Base-by-base conservation (phyloP, 2,113 vertebrate species). In the Neodontobutis hainanensis region DNA sequence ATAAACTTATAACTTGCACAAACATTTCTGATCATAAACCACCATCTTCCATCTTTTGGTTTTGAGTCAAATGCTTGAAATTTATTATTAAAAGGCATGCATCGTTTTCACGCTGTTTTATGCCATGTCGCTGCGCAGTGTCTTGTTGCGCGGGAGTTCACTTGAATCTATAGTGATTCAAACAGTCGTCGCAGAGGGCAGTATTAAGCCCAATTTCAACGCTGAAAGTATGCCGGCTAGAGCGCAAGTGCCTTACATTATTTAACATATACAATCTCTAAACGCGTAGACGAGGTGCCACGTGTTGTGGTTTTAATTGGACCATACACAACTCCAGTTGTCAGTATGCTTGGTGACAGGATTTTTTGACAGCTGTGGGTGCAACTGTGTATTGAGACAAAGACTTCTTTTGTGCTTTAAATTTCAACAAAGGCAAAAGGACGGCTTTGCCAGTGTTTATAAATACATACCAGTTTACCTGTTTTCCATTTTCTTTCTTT, bases 111-210 rank as follows among this genome's bases (percentile, higher is more conserved):
- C 6, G 19, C 35, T 9, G 8, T 19, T 38, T 47, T 40, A 36
- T 56, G 51, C 16, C 79, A 73, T 80, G 75, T 82, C 78, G 70
- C 58, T 68, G 73, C 68, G 36, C 3, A 66, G 35, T 85, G 73
- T 35, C 42, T 51, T 4, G 77, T 80, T 88, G 87, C 86, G 89
- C 89, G 85, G 89, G 86, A 89, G 68, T 87, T 87, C 59, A 55
- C 76, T 86, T 88, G 80, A 88, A 86, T 86, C 14, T 40, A 3
- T 16, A 16, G 55, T 83, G 61, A 73, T 85, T 69, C 36, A 38
- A 65, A 35, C 0, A 9, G 1, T 51, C 69, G 44, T 45, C 85
- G 35, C 46, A 84, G 80, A 48, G 81, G 83, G 85, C 88, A 64
- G 81, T 78, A 5, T 72, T 86, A 79, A n/a, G 61, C 61, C 44